Base-by-base conservation (phyloP, 2,113 vertebrate species). In the Microcebus griseorufus region DNA sequence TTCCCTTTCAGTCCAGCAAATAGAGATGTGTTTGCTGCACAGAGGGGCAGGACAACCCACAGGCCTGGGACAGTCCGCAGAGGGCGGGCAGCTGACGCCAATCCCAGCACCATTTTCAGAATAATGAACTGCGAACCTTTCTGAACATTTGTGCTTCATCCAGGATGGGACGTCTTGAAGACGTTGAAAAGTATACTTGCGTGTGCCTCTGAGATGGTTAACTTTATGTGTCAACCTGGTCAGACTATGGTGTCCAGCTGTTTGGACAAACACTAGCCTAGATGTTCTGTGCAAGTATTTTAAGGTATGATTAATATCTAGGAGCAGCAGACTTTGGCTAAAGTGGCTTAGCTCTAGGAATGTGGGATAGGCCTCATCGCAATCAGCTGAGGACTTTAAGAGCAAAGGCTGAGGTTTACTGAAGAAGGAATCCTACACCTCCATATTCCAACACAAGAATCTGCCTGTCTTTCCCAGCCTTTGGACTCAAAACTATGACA, bases 1-100 rank as follows among this genome's bases (percentile, higher is more conserved):
- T 22, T 94, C 84, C 65, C 82, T 91, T 97, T 93, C 70, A 96
- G 1, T 67, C 90, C 6, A 95, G 72, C 73, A 64, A 93, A 16
- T 22, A 78, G 17, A 94, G 88, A 94, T 48, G 5, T 10, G 16
- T 76, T 48, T 65, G 70, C 91, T 90, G 39, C 18, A 53, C 9
- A 64, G 9, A 29, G 23, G 62, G 51, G 34, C 51, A 90, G 79
- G 70, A 69, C 85, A 48, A 70, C 45, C 90, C n/a, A 16, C 27
- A n/a, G 58, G 51, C 72, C 88, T 65, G 9, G 25, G 42, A 25
- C 9, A n/a, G 45, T 32, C 22, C 1, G 45, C 51, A 37, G 37
- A n/a, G 0, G 11, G 8, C 32, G 73, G 39, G 48, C 39, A 48
- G 37, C 7, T 12, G 42, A 72, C 42, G 29, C 18, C 53, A 94